Evolutionary conservation across 2,888 invertebrate species (phyloP).

Genomic region (Scaptomyza flava): DNA sequence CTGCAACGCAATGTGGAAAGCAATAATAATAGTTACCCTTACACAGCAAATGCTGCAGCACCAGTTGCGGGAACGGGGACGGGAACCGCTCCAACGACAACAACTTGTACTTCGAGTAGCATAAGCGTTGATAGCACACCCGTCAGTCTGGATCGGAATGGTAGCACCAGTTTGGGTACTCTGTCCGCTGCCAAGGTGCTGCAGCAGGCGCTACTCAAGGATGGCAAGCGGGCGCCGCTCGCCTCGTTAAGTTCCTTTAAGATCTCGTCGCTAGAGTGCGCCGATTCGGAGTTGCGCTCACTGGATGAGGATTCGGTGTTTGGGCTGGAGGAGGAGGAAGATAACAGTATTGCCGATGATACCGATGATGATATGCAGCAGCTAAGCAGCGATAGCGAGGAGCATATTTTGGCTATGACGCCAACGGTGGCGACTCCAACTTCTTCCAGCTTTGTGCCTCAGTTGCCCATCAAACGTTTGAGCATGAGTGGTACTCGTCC

Average conservation of each 20-base stretch:
- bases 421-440: constrained; percentile 8
- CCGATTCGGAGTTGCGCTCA: constrained; percentile 90
- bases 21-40: constrained; percentile 81
- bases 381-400: constrained; percentile 93
- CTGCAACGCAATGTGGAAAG: constrained; percentile 73
- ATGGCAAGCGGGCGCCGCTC: constrained; percentile 87
- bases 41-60: constrained; percentile 65
- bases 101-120: constrained; percentile 75
- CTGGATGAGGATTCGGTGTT: constrained; percentile 94
- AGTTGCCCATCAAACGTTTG: constrained; percentile 66
- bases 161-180: constrained; percentile 77
- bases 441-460: constrained; percentile 17
- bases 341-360: constrained; percentile 86
- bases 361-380: constrained; percentile 94
- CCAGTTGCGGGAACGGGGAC: constrained; percentile 51
- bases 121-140: constrained; percentile 81
- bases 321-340: constrained; percentile 86
- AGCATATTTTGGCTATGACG: constrained; percentile 69
- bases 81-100: neutral
- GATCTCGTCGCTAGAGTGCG: constrained; percentile 88
- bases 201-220: constrained; percentile 76
- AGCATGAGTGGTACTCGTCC: constrained; percentile 69
- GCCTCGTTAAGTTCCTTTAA: constrained; percentile 92
- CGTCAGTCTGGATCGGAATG: constrained; percentile 76
- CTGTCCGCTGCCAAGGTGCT: constrained; percentile 80